phyloP scores from a whole-genome alignment of 2,888 invertebrate species.

The Polyommatus iphigenia region DNA sequence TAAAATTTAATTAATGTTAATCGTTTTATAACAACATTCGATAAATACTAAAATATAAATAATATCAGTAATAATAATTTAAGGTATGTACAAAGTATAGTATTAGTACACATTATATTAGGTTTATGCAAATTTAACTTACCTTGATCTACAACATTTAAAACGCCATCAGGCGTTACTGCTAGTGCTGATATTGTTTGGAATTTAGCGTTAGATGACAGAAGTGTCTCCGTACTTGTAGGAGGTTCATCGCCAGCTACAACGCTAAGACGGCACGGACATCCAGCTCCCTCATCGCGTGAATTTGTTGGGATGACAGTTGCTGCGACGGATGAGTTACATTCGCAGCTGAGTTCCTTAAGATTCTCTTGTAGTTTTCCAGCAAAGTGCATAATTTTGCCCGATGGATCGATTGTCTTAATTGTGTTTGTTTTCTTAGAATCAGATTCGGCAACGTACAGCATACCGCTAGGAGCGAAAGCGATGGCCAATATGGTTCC shows the following conservation, averaged over 20 bases:
- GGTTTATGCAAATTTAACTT: slow-evolving; percentile 34
- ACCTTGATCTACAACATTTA: slow-evolving; percentile 97
- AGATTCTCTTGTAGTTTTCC: slow-evolving; percentile 87
- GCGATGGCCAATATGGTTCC: slow-evolving; percentile 94
- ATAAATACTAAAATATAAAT: neutral
- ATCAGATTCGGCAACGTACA: slow-evolving; percentile 97
- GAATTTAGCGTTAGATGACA: slow-evolving; percentile 95
- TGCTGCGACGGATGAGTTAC: slow-evolving; percentile 79
- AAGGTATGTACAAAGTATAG: neutral
- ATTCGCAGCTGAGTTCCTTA: slow-evolving; percentile 80
- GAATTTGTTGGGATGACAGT: slow-evolving; percentile 66
- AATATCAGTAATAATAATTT: neutral
- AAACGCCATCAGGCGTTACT: slow-evolving; percentile 96
- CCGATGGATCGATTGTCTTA: slow-evolving; percentile 92
- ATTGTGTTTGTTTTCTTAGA: slow-evolving; percentile 91
- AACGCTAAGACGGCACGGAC: slow-evolving; percentile 75
- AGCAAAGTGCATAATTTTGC: slow-evolving; percentile 94
- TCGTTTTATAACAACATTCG: neutral
- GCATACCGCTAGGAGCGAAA: slow-evolving; percentile 94
- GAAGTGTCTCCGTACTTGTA: slow-evolving; percentile 89
- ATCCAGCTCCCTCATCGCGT: slow-evolving; percentile 70
- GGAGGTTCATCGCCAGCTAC: slow-evolving; percentile 83
- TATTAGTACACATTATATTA: too few species aligned
- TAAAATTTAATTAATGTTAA: neutral
- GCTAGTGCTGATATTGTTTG: slow-evolving; percentile 93